Evolutionary conservation across 1,140 invertebrate species (phyloP).

Genomic region (Euwallacea similis): DNA sequence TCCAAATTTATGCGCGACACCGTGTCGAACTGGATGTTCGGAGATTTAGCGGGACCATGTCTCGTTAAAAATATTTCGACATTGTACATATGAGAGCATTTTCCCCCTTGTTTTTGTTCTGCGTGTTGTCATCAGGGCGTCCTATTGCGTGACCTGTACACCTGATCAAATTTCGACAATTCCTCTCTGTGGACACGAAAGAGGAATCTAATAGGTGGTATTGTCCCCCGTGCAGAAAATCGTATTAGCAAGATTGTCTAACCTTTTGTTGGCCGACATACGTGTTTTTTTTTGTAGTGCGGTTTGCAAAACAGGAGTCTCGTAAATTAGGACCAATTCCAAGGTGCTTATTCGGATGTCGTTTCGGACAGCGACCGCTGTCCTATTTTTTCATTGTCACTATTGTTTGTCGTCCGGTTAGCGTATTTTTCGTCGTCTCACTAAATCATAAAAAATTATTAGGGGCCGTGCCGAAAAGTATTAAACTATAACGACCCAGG

Average conservation of each 20-base stretch:
- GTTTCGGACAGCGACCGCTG: constrained; percentile 18
- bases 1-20: constrained; percentile 32
- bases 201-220: neutral
- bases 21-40: constrained; percentile 32
- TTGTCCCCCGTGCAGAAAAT: neutral
- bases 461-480: no score
- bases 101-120: neutral
- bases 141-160: neutral
- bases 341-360: constrained; percentile 21
- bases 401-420: no score
- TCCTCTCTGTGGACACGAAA: neutral
- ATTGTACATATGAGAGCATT: neutral
- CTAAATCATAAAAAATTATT: no score
- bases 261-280: constrained; percentile 20
- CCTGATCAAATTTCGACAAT: neutral
- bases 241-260: neutral
- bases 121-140: neutral
- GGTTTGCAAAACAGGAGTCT: constrained; percentile 28
- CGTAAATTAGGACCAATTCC: constrained; percentile 32
- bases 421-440: no score
- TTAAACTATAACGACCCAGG: no score
- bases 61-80: constrained; percentile 12
- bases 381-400: constrained; percentile 11
- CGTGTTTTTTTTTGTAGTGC: constrained; percentile 6
- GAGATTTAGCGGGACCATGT: constrained; percentile 17